Conservation (phyloP, 1,140 invertebrate species). For the Lepidotrigona ventralis region DNA sequence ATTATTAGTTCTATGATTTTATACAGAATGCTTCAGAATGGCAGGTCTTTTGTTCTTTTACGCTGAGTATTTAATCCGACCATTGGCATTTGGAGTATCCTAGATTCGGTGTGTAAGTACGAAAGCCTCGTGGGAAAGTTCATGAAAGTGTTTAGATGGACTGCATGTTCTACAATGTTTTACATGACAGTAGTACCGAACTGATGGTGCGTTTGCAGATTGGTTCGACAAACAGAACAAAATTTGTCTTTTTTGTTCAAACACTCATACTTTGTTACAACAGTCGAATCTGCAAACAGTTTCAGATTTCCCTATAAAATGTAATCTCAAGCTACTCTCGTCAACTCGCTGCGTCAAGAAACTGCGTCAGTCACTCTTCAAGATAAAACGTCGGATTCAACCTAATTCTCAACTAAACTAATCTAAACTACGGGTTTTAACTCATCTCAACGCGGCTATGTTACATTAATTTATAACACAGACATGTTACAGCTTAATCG, state of each 20-base stretch:
- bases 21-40: background rate
- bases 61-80: background rate
- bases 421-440: too few relatives aligned
- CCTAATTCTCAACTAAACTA: too few relatives aligned
- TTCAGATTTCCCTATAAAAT: too few relatives aligned
- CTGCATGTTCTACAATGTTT: slow-evolving; percentile 45
- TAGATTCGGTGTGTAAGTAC: background rate
- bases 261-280: slow-evolving; percentile 15
- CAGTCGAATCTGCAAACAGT: too few relatives aligned
- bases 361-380: too few relatives aligned
- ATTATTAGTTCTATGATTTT: background rate
- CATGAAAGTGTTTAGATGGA: slow-evolving; percentile 12
- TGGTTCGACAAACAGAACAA: slow-evolving; percentile 35
- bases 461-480: too few relatives aligned
- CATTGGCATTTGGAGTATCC: background rate
- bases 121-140: slow-evolving; percentile 34
- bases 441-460: too few relatives aligned
- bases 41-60: background rate
- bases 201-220: slow-evolving; percentile 41
- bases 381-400: too few relatives aligned
- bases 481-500: too few relatives aligned
- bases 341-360: too few relatives aligned
- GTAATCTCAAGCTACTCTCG: too few relatives aligned
- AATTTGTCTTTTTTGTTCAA: slow-evolving; percentile 1
- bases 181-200: slow-evolving; percentile 19